Percentiles rank a stretch among this genome's conserved stretches.
Evolutionary conservation across 2,113 vertebrate genomes (phyloP).

Genomic region (Eurypyga helias): DNA sequence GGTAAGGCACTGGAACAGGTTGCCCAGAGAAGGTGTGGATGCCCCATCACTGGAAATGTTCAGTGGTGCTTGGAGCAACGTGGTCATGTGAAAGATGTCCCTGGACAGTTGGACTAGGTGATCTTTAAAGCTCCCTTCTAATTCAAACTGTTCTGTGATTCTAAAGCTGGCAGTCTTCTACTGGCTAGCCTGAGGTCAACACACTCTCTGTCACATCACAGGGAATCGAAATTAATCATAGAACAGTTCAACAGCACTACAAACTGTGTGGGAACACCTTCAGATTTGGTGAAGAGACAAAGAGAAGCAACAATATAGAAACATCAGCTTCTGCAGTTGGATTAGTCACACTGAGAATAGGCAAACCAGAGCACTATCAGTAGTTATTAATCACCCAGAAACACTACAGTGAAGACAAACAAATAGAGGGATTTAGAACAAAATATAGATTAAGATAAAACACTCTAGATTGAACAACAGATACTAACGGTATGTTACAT

Average conservation of each 20-base stretch:
- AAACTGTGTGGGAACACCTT: background rate
- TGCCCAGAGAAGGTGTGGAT: no score
- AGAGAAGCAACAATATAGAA: background rate
- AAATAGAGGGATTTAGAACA: slow-evolving; percentile 4
- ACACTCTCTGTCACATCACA: background rate
- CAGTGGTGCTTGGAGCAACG: no score
- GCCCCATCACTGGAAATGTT: no score
- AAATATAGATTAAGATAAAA: slow-evolving; percentile 66
- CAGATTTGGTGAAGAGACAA: background rate
- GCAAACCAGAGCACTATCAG: background rate
- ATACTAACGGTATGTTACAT: slow-evolving; percentile 33
- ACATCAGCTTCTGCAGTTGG: background rate
- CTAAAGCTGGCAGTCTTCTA: background rate
- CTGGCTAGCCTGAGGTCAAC: background rate
- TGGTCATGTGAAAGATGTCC: no score
- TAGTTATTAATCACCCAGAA: background rate
- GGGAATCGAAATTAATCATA: background rate
- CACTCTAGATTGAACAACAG: slow-evolving; percentile 17
- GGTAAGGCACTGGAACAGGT: no score
- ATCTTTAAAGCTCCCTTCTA: background rate
- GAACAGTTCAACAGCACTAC: background rate
- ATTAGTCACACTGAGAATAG: background rate
- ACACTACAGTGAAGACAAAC: background rate
- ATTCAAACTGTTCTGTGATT: background rate
- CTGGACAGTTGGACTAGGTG: no score